Percentiles rank a stretch among this genome's conserved stretches.
Evolutionary conservation across 1,140 invertebrate species (phyloP).

Genomic region (Megalopta genalis): DNA sequence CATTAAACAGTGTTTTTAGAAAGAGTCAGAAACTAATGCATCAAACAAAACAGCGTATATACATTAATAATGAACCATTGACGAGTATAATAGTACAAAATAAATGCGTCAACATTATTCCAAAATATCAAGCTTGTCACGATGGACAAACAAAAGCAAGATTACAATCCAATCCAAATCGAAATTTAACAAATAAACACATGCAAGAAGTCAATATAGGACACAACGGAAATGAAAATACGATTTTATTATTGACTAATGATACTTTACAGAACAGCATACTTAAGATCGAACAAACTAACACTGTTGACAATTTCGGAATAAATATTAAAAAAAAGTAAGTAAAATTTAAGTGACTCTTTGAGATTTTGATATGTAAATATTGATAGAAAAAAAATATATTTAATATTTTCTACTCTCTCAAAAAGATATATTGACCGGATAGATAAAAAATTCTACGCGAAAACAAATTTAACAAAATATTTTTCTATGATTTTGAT

Average conservation of each 20-base stretch:
- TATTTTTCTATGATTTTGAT: constrained; percentile 44
- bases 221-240: constrained; percentile 72
- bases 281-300: constrained; percentile 67
- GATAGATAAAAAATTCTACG: constrained; percentile 14
- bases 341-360: constrained; percentile 29
- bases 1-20: constrained; percentile 16
- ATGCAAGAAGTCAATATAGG: constrained; percentile 71
- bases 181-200: constrained; percentile 69
- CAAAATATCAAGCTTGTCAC: constrained; percentile 21
- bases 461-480: constrained; percentile 17
- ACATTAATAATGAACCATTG: constrained; percentile 51
- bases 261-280: constrained; percentile 63
- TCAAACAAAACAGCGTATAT: constrained; percentile 49
- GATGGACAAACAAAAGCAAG: constrained; percentile 41
- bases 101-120: constrained; percentile 54
- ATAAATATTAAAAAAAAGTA: constrained; percentile 32
- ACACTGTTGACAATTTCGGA: constrained; percentile 57
- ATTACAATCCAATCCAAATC: constrained; percentile 61
- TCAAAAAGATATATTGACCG: not conserved
- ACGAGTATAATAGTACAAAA: constrained; percentile 54
- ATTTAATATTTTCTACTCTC: constrained; percentile 53
- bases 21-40: constrained; percentile 16
- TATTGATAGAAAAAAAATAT: constrained; percentile 40
- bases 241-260: constrained; percentile 71
- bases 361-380: constrained; percentile 42